These are phyloP conservation scores for Andrena bucephala DNA, from an alignment of 2,888 invertebrate species.

Conservation along the genomic window DNA sequence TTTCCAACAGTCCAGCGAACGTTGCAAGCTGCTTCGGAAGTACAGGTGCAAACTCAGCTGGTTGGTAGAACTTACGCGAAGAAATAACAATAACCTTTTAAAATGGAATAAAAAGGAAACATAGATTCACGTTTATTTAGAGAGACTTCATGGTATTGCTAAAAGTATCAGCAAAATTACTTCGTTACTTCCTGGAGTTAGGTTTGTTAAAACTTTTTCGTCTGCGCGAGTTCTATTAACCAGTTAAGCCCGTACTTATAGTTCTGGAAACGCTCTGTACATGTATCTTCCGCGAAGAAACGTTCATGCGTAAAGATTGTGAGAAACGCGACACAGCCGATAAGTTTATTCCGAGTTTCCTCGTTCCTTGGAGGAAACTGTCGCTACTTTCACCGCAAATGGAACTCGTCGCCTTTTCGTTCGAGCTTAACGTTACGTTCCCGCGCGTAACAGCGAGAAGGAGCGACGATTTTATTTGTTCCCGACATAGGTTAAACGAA, in stretches of 20 bases:
- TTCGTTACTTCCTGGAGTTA: no score
- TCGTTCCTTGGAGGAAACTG: not conserved
- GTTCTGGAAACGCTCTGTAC: not conserved
- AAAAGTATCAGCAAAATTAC: no score
- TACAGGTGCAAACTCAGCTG: not conserved
- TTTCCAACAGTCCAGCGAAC: not conserved
- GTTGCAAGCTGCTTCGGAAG: not conserved
- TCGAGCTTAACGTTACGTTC: not conserved
- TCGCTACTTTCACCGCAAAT: not conserved
- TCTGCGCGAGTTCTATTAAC: no score
- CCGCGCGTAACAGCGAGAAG: not conserved
- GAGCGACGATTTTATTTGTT: slow-evolving; percentile 22
- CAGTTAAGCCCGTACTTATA: not conserved
- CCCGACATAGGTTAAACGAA: slow-evolving; percentile 11
- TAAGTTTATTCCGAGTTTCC: slow-evolving; percentile 3
- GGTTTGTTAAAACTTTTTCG: no score
- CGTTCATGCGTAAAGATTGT: slow-evolving; percentile 22
- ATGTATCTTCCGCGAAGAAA: slow-evolving; percentile 8
- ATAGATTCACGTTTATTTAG: no score
- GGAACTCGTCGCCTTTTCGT: slow-evolving; percentile 3
- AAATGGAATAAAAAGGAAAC: no score
- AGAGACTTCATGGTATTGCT: no score
- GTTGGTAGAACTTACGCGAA: not conserved
- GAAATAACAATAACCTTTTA: not conserved
- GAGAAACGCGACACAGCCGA: slow-evolving; percentile 11